These are phyloP conservation scores for Rhinoptilus africanus DNA, from an alignment of 2,113 vertebrate species.

Conservation along the genomic window DNA sequence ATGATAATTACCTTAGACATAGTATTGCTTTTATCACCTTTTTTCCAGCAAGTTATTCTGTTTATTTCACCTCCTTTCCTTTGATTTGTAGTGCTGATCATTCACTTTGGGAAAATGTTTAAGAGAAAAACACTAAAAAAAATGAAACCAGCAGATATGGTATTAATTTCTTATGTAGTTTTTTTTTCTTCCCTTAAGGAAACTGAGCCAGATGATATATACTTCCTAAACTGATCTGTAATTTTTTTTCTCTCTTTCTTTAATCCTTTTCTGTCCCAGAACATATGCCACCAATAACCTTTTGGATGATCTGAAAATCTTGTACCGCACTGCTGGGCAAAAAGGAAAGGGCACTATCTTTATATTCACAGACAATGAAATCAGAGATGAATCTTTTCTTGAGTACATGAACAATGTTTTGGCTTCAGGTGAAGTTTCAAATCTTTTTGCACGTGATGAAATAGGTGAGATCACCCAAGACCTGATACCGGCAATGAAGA, in stretches of 20 bases:
- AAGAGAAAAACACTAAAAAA: background rate
- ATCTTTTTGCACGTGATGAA: constrained; percentile 84
- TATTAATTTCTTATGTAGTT: background rate
- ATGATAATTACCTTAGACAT: background rate
- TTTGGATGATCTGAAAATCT: constrained; percentile 82
- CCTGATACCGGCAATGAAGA: constrained; percentile 80
- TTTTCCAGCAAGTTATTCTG: background rate
- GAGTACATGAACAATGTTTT: constrained; percentile 88
- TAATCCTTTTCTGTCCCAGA: constrained; percentile 58
- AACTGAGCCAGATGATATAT: background rate
- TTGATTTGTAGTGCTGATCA: background rate
- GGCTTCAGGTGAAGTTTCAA: constrained; percentile 83
- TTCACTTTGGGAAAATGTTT: background rate
- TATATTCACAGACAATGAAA: constrained; percentile 84
- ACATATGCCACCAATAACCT: constrained; percentile 80
- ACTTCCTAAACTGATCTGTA: background rate
- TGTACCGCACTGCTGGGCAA: constrained; percentile 83
- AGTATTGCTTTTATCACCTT: background rate
- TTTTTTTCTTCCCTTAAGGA: background rate
- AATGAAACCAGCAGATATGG: background rate
- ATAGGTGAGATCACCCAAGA: constrained; percentile 83
- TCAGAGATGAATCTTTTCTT: constrained; percentile 85
- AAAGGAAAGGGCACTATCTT: constrained; percentile 81
- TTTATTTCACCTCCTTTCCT: background rate
- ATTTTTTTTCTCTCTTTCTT: background rate